Base-by-base conservation (phyloP, 2,888 invertebrate genomes). In the Lasius fuliginosus region DNA sequence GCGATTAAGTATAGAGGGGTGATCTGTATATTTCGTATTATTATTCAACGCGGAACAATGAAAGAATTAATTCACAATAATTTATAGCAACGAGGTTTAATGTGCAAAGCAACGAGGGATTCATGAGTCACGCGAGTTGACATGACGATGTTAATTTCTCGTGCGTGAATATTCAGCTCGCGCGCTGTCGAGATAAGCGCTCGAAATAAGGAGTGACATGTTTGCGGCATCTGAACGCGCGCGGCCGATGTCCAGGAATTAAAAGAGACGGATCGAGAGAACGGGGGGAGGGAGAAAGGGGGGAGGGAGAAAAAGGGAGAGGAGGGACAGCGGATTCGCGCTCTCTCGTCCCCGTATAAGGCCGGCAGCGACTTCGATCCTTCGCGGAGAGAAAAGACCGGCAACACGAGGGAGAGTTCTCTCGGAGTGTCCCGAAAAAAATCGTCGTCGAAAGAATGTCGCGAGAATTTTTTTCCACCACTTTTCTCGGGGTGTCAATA, bases 311-410 rank as follows among this genome's bases (percentile, higher is more conserved):
- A 18, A 33, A 42, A 40, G 65, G 40, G n/a, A 8, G 12, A 74
- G 49, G 49, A 62, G 64, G 75, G 56, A 23, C 0, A 23, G 23
- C 23, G 23, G 23, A 85, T 83, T 84, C 82, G 90, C 73, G 3
- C 33, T 62, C 87, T 90, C 88, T 89, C 88, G 90, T 77, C 83
- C 85, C 90, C 90, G 90, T 90, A 90, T 90, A 90, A 88, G 90
- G 90, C 77, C 77, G 75, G 84, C 88, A 71, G 60, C 83, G 58
- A 85, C 75, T 85, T 84, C 60, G 69, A 62, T 69, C 46, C 69
- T 36, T 71, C 71, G n/a, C 1, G 27, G 4, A 30, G 27, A 8
- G 30, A n/a, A 36, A 36, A 68, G 33, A n/a, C 33, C 65, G 40
- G 40, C 12, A 12, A 73, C 40, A 40, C 36, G 64, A 23, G 23